Conservation (phyloP, 2,113 vertebrate species). For the Silurus meridionalis region DNA sequence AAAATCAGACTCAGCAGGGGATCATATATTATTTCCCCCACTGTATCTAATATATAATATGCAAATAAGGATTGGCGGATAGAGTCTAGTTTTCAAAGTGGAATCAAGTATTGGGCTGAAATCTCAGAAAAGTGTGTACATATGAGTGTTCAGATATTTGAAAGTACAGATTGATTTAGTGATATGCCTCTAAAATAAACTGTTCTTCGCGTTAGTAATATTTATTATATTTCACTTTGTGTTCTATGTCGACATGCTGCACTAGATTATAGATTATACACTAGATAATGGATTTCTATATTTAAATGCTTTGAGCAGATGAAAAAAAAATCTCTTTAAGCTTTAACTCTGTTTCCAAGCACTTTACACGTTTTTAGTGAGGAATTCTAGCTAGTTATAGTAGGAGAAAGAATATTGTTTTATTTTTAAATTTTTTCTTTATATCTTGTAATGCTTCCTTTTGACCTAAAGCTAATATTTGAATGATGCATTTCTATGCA, state of each 20-base stretch:
- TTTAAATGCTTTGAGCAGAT: conserved; percentile 48
- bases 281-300: conserved; percentile 9
- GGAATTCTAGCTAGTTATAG: too few relatives aligned
- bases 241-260: conserved; percentile 50
- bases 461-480: not conserved
- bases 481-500: not conserved
- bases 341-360: conserved; percentile 54
- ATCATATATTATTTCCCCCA: too few relatives aligned
- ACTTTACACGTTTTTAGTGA: conserved; percentile 60
- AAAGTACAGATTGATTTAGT: not conserved
- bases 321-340: conserved; percentile 13
- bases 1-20: too few relatives aligned
- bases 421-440: not conserved
- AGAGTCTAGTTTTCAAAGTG: not conserved
- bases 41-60: not conserved
- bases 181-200: not conserved
- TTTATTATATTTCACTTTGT: not conserved
- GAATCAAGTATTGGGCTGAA: not conserved
- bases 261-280: conserved; percentile 6
- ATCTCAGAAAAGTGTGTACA: not conserved
- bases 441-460: not conserved
- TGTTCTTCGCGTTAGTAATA: not conserved
- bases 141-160: not conserved
- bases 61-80: not conserved
- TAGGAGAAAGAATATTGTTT: not conserved